Evolutionary conservation across 2,113 vertebrate species (phyloP), one percentile per base, ranked within the genome.

Genomic region (Caranx melampygus): DNA sequence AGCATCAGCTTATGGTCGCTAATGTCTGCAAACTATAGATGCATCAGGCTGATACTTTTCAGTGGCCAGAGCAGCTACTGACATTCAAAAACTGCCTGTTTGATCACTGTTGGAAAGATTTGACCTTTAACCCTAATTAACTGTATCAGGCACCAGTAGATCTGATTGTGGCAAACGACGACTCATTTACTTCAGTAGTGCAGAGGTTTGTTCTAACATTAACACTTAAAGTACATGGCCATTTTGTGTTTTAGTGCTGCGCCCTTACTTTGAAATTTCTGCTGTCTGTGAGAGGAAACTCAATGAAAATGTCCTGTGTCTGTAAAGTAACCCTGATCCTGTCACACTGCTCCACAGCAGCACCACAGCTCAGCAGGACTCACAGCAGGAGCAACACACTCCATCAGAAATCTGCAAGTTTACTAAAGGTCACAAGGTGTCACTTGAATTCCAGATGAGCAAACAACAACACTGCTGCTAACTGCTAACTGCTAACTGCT

Each of bases 401-500:
- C 86, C 87, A 76, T 89, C 87, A 55, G 51, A 86, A 86, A 87
- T 81, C 81, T 88, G 73, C 84, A 88, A 87, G 73, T 88, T 88
- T 72, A 57, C 51, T 72, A 89, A 89, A 93, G 87, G 87, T 88
- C 79, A 87, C 61, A 10, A 72, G 75, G 82, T 60, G 85, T 83
- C 82, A 81, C 44, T 71, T 84, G 68, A 58, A 45, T 82, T 79
- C 51, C 21, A 6, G 66, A 69, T 84, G 78, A 75, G 58, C 79
- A 11, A 59, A 79, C 72, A 26, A 26, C 26, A 26, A 26, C 26
- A 26, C 26, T 26, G 26, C 26, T 26, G 26, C 26, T 26, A 26
- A 26, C 26, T 26, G 26, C 26, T 26, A 26, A 26, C 26, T 26
- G 26, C 81, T 65, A 59, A 21, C 61, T 51, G 42, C 51, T 20